Evolutionary conservation across 1,140 invertebrate species (phyloP), one percentile per base, ranked within the genome.

Genomic region (Semibalanus balanoides): DNA sequence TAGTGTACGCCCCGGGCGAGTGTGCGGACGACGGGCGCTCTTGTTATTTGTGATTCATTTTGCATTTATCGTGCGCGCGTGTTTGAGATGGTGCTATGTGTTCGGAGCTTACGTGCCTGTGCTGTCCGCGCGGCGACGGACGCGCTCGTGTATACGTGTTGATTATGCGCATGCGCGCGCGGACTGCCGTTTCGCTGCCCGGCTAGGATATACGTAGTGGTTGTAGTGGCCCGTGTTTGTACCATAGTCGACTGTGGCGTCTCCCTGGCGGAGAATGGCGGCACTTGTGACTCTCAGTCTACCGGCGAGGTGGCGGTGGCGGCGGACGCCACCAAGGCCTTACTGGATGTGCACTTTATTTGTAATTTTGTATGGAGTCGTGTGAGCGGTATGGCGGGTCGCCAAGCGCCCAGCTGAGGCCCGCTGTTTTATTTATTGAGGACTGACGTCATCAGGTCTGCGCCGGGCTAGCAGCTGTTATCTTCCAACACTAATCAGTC

Each of bases 21-120:
- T 25, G 51, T 64, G 51, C 22, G 14, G 22, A 25, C 22, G 14
- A 19, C 22, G 22, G 51, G 11, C 22, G 51, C 22, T 64, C 9
- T 64, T 64, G 51, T 64, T 64, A 64, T 64, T 64, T 64, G 51
- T 64, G 51, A 64, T 64, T 64, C 51, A 64, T 64, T 64, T 64
- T 64, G 51, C 51, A 64, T 64, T 64, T 64, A 64, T 64, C 51
- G 22, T 25, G 51, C 51, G 51, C 51, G 51, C 51, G 51, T 25
- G 51, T 64, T n/a, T 64, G 51, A 64, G 51, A 11, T 64, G 51
- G 51, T 64, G 51, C 51, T 64, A 40, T 40, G 51, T 64, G 11
- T 64, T 64, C 51, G 51, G 51, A 64, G 51, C 51, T 64, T 64
- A 64, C 51, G 51, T 64, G 51, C 51, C 51, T 64, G 51, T 19